Evolutionary conservation across 2,888 invertebrate genomes (phyloP), one percentile per base, ranked within the genome.

Genomic region (Amphipoea oculea): DNA sequence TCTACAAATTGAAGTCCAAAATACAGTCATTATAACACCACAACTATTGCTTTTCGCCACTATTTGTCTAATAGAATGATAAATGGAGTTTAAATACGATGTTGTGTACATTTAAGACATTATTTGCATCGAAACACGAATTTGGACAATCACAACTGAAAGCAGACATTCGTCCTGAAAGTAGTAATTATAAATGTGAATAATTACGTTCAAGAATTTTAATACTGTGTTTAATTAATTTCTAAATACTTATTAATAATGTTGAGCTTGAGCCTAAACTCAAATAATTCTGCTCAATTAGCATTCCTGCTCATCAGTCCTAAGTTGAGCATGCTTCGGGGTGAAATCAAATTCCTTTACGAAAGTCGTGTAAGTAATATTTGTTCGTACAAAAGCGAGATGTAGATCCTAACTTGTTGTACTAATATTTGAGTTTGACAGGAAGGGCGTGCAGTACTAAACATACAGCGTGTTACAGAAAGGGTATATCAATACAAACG

Each of bases 251-350:
- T 29, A 66, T 86, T 75, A 86, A 76, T 83, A 78, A 83, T 36
- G 65, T 74, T 57, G 67, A 71, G 57, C 3, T n/a, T 65, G 67
- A 68, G 51, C 0, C 36, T 65, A 68, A 72, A 78, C 69, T 74
- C 42, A 81, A 82, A 87, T 85, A 79, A 85, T 78, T 79, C 72
- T 65, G 68, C 48, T 77, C 68, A 82, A 80, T 87, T 87, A 80
- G 87, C 89, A 87, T 87, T 87, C 85, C 76, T 66, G 65, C 73
- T 75, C 68, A 76, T 87, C 77, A 79, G 73, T 72, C 63, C 42
- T n/a, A 42, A 63, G 57, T 65, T n/a, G 12, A 78, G 62, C 75
- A 72, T 62, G 51, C 54, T 83, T 73, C 65, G 48, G 77, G 54
- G 66, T 68, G 60, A 70, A 85, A 72, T 74, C 73, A 74, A 85